Conservation (phyloP, 23 tunicate genomes). For the Phallusia fumigata region DNA sequence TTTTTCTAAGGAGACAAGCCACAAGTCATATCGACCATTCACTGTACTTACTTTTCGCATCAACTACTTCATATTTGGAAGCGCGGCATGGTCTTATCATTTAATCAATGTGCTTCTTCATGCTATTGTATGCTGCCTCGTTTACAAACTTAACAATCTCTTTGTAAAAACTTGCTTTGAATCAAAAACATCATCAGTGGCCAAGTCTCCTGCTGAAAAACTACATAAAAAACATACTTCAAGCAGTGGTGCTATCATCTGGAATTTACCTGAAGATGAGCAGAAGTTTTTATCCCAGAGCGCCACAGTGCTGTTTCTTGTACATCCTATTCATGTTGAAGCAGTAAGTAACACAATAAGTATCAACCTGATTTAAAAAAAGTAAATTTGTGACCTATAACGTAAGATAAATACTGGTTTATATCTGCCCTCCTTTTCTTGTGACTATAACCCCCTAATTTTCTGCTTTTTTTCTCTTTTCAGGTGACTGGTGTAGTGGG, state of each 20-base stretch:
- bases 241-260: not conserved
- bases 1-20: constrained; percentile 75
- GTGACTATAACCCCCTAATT: no score
- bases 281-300: constrained; percentile 12
- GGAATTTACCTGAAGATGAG: not conserved
- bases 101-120: constrained; percentile 59
- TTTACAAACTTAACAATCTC: constrained; percentile 25
- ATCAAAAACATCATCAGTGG: not conserved
- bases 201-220: not conserved
- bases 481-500: constrained; percentile 90
- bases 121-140: constrained; percentile 43
- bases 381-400: no score
- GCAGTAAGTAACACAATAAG: constrained; percentile 43
- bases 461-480: not conserved
- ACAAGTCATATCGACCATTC: constrained; percentile 93
- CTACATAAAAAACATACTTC: not conserved
- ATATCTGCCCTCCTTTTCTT: no score
- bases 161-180: constrained; percentile 26
- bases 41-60: constrained; percentile 76
- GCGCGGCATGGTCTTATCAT: constrained; percentile 66
- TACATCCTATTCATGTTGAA: constrained; percentile 86
- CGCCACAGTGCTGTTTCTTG: constrained; percentile 69
- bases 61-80: constrained; percentile 64
- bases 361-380: not conserved
- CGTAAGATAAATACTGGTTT: not conserved